Evolutionary conservation across 2,797 vertebrate species (phyloP).

Genomic region (Tauraco hartlaubi): DNA sequence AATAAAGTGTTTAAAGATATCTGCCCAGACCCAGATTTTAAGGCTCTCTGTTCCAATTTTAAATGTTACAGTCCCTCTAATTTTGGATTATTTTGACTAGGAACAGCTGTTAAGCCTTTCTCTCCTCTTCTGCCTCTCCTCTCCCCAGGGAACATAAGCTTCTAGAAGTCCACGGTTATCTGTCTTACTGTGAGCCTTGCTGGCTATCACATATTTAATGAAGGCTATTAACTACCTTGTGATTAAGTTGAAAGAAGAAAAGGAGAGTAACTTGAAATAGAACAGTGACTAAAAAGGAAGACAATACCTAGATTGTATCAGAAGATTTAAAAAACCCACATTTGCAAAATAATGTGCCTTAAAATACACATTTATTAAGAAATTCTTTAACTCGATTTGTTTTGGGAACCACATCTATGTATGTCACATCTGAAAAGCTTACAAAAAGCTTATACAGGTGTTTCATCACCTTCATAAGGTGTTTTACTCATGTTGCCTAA

Average conservation of each 20-base stretch:
- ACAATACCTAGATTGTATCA: background rate
- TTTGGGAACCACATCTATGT: background rate
- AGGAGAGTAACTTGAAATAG: background rate
- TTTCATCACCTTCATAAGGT: background rate
- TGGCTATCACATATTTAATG: background rate
- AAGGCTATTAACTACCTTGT: background rate
- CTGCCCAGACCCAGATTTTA: slow-evolving; percentile 37
- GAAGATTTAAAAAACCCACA: background rate
- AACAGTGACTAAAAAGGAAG: background rate
- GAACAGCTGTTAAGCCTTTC: slow-evolving; percentile 41
- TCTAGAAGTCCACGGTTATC: background rate
- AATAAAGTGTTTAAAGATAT: slow-evolving; percentile 56
- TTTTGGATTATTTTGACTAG: slow-evolving; percentile 59
- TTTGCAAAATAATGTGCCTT: background rate
- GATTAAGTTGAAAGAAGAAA: background rate
- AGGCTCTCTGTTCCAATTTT: slow-evolving; percentile 43
- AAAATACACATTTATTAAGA: background rate
- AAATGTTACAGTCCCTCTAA: slow-evolving; percentile 59
- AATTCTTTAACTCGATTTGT: background rate
- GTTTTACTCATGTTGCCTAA: background rate
- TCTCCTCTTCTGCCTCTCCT: background rate
- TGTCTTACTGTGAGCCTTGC: background rate
- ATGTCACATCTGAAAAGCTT: background rate
- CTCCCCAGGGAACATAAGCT: slow-evolving; percentile 2
- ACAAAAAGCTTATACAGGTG: background rate